A percentile compares a stretch with the other conserved stretches of the same genome.
Conservation (phyloP, 2,888 invertebrate genomes). For the Shargacucullia verbasci region DNA sequence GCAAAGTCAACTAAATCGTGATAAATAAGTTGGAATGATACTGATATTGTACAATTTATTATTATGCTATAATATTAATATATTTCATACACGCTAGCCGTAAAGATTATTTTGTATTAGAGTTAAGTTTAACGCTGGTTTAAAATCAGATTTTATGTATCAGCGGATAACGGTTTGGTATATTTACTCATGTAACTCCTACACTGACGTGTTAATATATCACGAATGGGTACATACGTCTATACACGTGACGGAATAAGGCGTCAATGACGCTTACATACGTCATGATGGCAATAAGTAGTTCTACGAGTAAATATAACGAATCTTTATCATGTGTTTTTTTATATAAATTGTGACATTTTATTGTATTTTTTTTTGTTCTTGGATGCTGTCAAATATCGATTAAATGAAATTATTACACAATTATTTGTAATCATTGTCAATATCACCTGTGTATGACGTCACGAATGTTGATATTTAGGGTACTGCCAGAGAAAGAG, state of each 20-base stretch:
- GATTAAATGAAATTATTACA: conserved; percentile 55
- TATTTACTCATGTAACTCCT: conserved; percentile 44
- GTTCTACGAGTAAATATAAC: conserved; percentile 22
- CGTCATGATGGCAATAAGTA: conserved; percentile 15
- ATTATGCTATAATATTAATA: conserved; percentile 73
- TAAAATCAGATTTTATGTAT: conserved; percentile 75
- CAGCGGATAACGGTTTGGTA: conserved; percentile 52
- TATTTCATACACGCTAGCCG: conserved; percentile 81
- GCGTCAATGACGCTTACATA: not conserved
- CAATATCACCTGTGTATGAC: conserved; percentile 39
- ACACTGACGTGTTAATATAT: no score
- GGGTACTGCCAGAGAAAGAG: conserved; percentile 20
- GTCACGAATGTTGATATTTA: conserved; percentile 45
- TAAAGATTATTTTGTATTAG: conserved; percentile 75
- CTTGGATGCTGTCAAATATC: conserved; percentile 49
- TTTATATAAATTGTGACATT: conserved; percentile 77
- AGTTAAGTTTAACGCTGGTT: conserved; percentile 81
- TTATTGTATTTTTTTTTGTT: conserved; percentile 62
- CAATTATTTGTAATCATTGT: conserved; percentile 42
- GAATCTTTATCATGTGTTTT: conserved; percentile 52
- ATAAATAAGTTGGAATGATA: conserved; percentile 69
- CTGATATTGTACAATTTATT: conserved; percentile 84
- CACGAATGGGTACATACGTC: no score
- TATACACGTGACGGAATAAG: not conserved
- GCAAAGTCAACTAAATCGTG: conserved; percentile 38